Evolutionary conservation across 2,113 vertebrate species (phyloP).

Genomic region (Rynchops niger): DNA sequence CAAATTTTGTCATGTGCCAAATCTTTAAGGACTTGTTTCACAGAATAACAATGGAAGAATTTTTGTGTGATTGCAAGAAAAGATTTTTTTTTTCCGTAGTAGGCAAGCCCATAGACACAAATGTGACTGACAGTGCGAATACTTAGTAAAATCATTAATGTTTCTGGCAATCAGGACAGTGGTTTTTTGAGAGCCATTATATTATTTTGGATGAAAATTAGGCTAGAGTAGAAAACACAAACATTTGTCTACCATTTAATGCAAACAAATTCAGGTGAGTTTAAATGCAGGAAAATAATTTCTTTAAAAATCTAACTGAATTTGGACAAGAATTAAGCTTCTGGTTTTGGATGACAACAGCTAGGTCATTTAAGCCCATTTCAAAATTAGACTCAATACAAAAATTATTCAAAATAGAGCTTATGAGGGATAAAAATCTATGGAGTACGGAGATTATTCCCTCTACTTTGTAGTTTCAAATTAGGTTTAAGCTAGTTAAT

Average conservation of each 20-base stretch:
- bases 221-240: neutral
- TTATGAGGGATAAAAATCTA: fast-evolving
- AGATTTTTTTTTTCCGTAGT: neutral
- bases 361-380: neutral
- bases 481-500: neutral
- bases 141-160: neutral
- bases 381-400: neutral
- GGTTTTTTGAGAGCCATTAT: neutral
- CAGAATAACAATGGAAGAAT: neutral
- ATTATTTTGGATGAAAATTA: neutral
- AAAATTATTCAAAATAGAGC: neutral
- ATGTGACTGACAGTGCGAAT: neutral
- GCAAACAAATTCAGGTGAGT: neutral
- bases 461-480: neutral
- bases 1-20: neutral
- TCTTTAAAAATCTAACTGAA: neutral
- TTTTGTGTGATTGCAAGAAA: neutral
- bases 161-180: neutral
- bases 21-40: neutral
- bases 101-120: neutral
- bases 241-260: neutral
- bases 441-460: neutral
- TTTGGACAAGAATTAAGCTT: neutral
- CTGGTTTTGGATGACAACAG: neutral
- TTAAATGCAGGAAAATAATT: neutral